These are phyloP conservation scores for Nycteola revayana DNA, from an alignment of 2,888 invertebrate species.

Conservation along the genomic window DNA sequence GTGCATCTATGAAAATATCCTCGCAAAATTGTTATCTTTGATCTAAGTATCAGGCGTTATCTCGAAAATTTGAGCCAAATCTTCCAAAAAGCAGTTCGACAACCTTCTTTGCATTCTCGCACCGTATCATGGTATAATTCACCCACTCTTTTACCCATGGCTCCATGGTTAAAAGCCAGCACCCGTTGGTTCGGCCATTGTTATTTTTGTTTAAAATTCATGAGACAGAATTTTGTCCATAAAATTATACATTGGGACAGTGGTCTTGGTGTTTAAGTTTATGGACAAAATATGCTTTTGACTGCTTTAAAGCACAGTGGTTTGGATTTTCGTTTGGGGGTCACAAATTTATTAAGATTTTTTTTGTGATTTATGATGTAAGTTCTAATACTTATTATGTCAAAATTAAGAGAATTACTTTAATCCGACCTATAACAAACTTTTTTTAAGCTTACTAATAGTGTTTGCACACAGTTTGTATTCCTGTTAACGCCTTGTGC, in stretches of 20 bases:
- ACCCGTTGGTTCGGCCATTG: conserved; percentile 58
- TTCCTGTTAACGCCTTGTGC: too few species aligned
- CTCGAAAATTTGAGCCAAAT: conserved; percentile 22
- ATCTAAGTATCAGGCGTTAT: conserved; percentile 26
- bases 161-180: conserved; percentile 45
- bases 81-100: conserved; percentile 23
- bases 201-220: conserved; percentile 63
- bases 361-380: too few species aligned
- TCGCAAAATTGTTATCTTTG: conserved; percentile 18
- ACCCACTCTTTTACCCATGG: conserved; percentile 22
- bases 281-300: too few species aligned
- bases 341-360: too few species aligned
- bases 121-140: conserved; percentile 28
- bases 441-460: too few species aligned
- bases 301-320: too few species aligned
- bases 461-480: too few species aligned
- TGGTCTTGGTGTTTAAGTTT: too few species aligned
- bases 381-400: too few species aligned
- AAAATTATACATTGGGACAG: conserved; percentile 34
- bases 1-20: conserved; percentile 16
- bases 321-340: too few species aligned
- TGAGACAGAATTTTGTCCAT: conserved; percentile 45
- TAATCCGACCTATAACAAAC: too few species aligned
- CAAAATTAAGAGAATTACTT: too few species aligned
- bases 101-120: conserved; percentile 21